Base-by-base conservation (phyloP, 2,888 invertebrate genomes). In the Drosophila anomelani region DNA sequence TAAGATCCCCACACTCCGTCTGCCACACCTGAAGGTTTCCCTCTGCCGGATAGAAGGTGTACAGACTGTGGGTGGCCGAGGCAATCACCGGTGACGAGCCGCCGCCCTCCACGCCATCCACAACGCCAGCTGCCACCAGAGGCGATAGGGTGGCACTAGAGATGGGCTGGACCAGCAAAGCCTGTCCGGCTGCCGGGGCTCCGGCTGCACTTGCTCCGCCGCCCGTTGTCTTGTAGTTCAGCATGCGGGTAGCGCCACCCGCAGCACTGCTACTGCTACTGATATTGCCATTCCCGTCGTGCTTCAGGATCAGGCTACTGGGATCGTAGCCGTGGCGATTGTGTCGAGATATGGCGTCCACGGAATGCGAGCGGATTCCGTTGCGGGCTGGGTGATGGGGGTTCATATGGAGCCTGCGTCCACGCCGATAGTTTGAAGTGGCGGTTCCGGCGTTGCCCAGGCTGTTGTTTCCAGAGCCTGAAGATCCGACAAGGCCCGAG, bases 41-140 rank as follows among this genome's bases (percentile, higher is more conserved):
- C 84, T 92, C 92, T 69, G 92, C 92, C 64, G 92, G 92, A 75
- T 92, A 92, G 78, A 92, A 92, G 54, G 92, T 92, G 79, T 92
- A 92, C 56, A 92, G 75, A 68, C 92, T 92, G 76, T 92, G 91
- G 38, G 92, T 92, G 62, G 92, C 86, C 32, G 92, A 92, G 64
- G 92, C 91, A 78, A 92, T 92, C 51, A 92, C 91, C 29, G 91
- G 91, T 43, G 91, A 91, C 57, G 90, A 89, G 56, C 85, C 89
- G 29, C 87, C 87, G 55, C 80, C 83, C 77, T 82, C 90, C 59
- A 88, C 85, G 51, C 85, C 80, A 13, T 89, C 90, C 63, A 87
- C 90, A 62, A 87, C 91, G 74, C 86, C 81, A 15, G 82, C 85
- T 2, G 75, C 73, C 54, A 85, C 89, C 36, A 91, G 78, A 43